Conservation (phyloP, 2,888 invertebrate genomes). For the Oithona nana region DNA sequence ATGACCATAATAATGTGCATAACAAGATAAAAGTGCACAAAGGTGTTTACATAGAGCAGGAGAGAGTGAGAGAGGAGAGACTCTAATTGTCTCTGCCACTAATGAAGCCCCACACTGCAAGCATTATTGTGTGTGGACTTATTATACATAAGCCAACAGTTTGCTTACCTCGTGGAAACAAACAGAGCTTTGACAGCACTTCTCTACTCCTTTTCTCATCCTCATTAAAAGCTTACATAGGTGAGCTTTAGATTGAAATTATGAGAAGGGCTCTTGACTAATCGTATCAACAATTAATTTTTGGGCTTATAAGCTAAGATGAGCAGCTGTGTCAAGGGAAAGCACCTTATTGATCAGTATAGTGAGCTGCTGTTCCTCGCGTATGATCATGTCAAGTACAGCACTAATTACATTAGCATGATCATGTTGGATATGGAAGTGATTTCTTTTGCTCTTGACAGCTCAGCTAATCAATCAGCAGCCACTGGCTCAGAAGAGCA, state of each 20-base stretch:
- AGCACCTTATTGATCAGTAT: too few relatives aligned
- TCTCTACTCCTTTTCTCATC: too few relatives aligned
- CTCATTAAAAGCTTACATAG: too few relatives aligned
- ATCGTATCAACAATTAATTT: too few relatives aligned
- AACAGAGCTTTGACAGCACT: too few relatives aligned
- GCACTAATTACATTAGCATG: neutral
- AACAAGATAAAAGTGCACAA: neutral
- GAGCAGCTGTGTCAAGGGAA: too few relatives aligned
- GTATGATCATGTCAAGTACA: neutral
- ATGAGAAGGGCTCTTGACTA: too few relatives aligned
- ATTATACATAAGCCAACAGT: neutral
- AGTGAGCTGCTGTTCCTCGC: too few relatives aligned
- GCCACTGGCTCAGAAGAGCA: neutral
- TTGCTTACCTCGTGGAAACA: neutral
- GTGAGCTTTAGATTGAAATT: too few relatives aligned
- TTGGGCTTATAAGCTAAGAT: too few relatives aligned
- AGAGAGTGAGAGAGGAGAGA: neutral
- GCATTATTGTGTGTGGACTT: neutral
- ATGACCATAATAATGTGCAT: neutral
- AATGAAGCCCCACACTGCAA: too few relatives aligned
- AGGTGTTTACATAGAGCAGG: neutral
- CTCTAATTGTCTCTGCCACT: neutral
- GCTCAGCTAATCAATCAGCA: neutral
- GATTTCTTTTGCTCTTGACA: neutral
- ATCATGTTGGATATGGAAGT: neutral